phyloP scores from a whole-genome alignment of 2,797 vertebrate species.

The Oreonectes daqikongensis region DNA sequence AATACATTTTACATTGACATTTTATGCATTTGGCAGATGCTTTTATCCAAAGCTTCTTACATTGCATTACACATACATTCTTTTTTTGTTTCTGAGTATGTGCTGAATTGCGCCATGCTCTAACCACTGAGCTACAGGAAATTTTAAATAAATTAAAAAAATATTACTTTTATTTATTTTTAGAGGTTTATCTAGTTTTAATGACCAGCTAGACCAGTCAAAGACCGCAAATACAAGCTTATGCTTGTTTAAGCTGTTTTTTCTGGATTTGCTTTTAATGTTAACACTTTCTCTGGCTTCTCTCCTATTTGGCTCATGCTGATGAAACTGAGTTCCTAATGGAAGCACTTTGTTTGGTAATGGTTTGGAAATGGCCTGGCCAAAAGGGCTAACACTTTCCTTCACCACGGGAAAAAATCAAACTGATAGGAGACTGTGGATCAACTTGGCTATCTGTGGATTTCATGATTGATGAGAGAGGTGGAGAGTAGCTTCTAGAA shows the following conservation, averaged over 20 bases:
- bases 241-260: not conserved
- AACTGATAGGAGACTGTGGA: slow-evolving; percentile 23
- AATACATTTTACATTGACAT: no score
- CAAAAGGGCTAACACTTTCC: not conserved
- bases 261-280: not conserved
- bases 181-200: no score
- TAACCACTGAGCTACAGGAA: no score
- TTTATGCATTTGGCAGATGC: no score
- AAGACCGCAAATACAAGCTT: not conserved
- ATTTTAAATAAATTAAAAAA: no score
- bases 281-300: not conserved
- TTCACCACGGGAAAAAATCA: not conserved
- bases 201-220: no score
- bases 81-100: no score
- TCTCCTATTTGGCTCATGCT: not conserved
- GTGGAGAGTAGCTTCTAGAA: slow-evolving; percentile 1
- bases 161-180: no score
- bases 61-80: no score
- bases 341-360: not conserved
- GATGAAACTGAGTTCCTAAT: slow-evolving; percentile 4
- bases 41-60: no score
- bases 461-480: slow-evolving; percentile 33
- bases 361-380: not conserved
- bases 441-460: not conserved
- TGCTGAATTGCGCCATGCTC: no score